Base-by-base conservation (phyloP, 1,140 invertebrate species). In the Lepidurus packardi region DNA sequence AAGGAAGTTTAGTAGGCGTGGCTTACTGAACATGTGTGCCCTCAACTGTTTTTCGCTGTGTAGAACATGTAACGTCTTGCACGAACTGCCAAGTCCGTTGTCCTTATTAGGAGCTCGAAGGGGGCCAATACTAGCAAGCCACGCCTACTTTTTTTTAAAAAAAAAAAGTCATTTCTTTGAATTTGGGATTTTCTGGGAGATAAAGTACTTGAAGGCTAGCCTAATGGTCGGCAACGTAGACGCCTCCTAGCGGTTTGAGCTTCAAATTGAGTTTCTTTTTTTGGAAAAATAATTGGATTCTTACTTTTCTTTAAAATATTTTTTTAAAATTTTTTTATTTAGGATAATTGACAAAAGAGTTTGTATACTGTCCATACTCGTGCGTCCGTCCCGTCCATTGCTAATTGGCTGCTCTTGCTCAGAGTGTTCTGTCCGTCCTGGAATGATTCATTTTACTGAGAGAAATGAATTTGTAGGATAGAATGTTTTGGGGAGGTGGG, bases 361-460 rank as follows among this genome's bases (percentile, higher is more conserved):
- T 65, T 65, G 53, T 65, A 65, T 21, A 65, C 3, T 21, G 13
- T 65, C 53, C 53, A 4, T 65, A 11, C 53, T 65, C 53, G 53
- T 65, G 53, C 53, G 53, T 65, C 53, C 53, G 53, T 65, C 53
- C 53, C 53, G 53, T 65, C n/a, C 21, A 65, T 65, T 65, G 53
- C 53, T 65, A 9, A 65, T 65, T 65, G 53, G 53, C 53, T 65
- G 53, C 53, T n/a, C 53, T 65, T 65, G 53, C 53, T 65, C 6
- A 13, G 21, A 4, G 21, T 65, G 53, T 65, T 65, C 53, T 65
- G 53, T 65, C 53, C 53, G 53, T 65, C 53, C 53, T 65, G 53
- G 53, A 65, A 65, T 65, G 53, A 65, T 21, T 65, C 21, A 21
- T 13, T 21, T 65, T 13, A n/a, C 16, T 13, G 21, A 65, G 16